phyloP scores from a whole-genome alignment of 2,113 vertebrate species.

The Pan troglodytes region DNA sequence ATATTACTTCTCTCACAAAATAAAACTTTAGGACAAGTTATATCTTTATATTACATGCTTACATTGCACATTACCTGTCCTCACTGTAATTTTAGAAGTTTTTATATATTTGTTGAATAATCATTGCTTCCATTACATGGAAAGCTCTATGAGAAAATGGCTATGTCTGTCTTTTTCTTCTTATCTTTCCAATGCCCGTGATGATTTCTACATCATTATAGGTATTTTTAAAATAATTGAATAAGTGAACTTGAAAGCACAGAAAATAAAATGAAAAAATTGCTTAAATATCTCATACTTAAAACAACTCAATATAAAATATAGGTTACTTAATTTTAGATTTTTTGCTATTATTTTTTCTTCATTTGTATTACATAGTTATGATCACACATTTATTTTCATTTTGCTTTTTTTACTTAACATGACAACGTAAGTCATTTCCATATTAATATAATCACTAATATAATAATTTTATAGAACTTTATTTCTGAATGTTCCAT shows the following conservation, averaged over 20 bases:
- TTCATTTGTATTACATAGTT: background rate
- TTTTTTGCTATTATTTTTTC: background rate
- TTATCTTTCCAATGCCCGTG: background rate
- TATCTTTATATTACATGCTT: background rate
- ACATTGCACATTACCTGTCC: background rate
- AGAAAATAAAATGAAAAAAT: slow-evolving; percentile 8
- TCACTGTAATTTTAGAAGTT: background rate
- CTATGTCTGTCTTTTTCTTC: background rate
- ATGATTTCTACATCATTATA: background rate
- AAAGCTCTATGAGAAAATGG: slow-evolving; percentile 7
- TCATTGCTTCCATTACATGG: background rate
- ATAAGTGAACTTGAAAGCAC: background rate
- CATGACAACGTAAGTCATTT: background rate
- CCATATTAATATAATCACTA: background rate
- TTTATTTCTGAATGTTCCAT: background rate
- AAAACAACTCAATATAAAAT: background rate
- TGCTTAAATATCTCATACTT: background rate
- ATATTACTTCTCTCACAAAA: background rate
- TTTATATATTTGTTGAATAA: slow-evolving; percentile 5
- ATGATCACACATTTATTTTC: background rate
- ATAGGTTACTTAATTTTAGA: background rate
- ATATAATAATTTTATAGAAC: background rate
- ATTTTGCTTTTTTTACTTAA: background rate
- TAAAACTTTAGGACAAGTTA: background rate
- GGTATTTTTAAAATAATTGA: background rate